Evolutionary conservation across 2,888 invertebrate genomes (phyloP).

Genomic region (Aplocera efformata): DNA sequence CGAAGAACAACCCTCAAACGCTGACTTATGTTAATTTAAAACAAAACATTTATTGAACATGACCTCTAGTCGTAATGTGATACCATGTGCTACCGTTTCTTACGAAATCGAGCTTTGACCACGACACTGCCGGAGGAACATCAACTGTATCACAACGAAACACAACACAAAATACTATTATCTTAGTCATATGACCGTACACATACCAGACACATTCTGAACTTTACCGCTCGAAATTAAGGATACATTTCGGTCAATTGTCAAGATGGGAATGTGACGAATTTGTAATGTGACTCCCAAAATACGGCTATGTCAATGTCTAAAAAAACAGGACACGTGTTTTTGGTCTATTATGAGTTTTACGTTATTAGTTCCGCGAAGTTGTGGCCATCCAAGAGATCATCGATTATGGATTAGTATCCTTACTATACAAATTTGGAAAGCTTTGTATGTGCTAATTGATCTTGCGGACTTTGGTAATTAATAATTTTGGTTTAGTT

Average conservation of each 20-base stretch:
- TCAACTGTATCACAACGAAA: conserved; percentile 11
- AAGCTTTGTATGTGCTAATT: no score
- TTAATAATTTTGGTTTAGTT: no score
- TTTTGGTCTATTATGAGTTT: conserved; percentile 22
- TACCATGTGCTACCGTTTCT: conserved; percentile 55
- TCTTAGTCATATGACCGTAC: conserved; percentile 3
- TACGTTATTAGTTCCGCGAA: conserved; percentile 2
- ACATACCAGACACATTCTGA: conserved; percentile 1
- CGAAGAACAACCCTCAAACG: conserved; percentile 9
- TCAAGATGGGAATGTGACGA: conserved; percentile 44
- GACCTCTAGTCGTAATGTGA: conserved; percentile 56
- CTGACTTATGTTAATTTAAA: conserved; percentile 26
- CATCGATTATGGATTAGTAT: no score
- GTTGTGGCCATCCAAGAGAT: neutral
- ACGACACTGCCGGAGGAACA: neutral
- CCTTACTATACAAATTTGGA: no score
- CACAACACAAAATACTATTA: conserved; percentile 14
- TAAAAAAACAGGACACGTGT: conserved; percentile 49
- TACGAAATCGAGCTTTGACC: conserved; percentile 44
- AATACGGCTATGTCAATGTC: conserved; percentile 52
- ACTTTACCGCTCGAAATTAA: conserved; percentile 29
- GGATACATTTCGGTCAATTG: conserved; percentile 27
- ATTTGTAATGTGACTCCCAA: conserved; percentile 61
- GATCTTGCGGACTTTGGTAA: no score
- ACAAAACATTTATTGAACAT: conserved; percentile 37